phyloP scores from a whole-genome alignment of 2,113 vertebrate genomes.

The Apistogramma diplotaenia region DNA sequence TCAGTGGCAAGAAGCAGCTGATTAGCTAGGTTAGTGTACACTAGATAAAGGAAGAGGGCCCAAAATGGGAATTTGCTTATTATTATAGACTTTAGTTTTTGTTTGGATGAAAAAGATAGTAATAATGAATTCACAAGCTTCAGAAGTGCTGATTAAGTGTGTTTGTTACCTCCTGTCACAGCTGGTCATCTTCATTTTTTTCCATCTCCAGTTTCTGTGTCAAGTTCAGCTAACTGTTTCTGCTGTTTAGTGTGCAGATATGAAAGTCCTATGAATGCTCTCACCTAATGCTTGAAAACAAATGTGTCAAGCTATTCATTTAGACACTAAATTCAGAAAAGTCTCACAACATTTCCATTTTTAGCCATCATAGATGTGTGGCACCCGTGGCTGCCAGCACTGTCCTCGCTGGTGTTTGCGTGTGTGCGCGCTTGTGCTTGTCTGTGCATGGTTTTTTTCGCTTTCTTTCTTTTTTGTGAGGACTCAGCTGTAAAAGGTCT shows the following conservation, averaged over 20 bases:
- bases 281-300: neutral
- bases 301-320: neutral
- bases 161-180: neutral
- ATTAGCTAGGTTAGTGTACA: no score
- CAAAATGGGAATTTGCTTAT: no score
- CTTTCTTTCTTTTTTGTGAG: constrained; percentile 11
- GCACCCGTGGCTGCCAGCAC: neutral
- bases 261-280: neutral
- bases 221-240: neutral
- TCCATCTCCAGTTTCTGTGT: neutral
- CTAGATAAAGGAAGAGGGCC: no score
- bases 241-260: neutral
- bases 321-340: neutral
- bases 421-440: neutral
- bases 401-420: neutral
- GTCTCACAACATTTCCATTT: neutral
- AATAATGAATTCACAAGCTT: neutral
- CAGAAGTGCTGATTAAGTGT: neutral
- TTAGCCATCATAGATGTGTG: neutral
- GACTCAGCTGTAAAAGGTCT: constrained; percentile 61
- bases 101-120: no score
- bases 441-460: neutral
- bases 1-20: neutral
- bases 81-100: no score
- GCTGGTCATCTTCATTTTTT: neutral